A percentile compares a stretch with the other conserved stretches of the same genome.
These are phyloP conservation scores for Ariolimax columbianus DNA, from an alignment of 2,888 invertebrate species.

Conservation along the genomic window DNA sequence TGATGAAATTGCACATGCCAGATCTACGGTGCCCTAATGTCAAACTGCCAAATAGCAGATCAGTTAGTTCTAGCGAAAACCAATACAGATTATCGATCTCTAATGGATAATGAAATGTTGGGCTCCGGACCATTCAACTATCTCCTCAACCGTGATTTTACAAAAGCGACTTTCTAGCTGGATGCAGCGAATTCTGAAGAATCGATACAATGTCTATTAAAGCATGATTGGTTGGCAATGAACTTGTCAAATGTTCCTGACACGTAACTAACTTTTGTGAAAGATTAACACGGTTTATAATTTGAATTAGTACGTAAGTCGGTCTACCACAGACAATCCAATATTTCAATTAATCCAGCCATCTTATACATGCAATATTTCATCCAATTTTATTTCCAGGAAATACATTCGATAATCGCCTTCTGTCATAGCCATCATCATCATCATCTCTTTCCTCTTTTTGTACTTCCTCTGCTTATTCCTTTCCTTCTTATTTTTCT, in stretches of 20 bases:
- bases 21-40: background rate
- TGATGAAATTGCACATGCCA: too few relatives aligned
- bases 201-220: background rate
- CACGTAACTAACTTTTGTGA: background rate
- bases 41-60: background rate
- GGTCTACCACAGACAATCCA: too few relatives aligned
- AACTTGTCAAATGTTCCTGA: background rate
- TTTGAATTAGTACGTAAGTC: too few relatives aligned
- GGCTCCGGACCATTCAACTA: background rate
- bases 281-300: background rate
- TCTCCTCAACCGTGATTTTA: background rate
- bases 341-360: too few relatives aligned
- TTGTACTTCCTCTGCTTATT: too few relatives aligned
- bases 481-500: too few relatives aligned
- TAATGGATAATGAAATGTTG: background rate
- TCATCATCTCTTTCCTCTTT: too few relatives aligned
- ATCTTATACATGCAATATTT: too few relatives aligned
- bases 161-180: background rate
- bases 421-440: too few relatives aligned
- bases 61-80: background rate
- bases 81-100: background rate
- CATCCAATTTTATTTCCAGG: too few relatives aligned
- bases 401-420: too few relatives aligned
- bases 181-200: background rate
- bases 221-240: background rate